A percentile compares a stretch with the other conserved stretches of the same genome.
Evolutionary conservation across 2,797 vertebrate species (phyloP).

Genomic region (Botia kubotai): DNA sequence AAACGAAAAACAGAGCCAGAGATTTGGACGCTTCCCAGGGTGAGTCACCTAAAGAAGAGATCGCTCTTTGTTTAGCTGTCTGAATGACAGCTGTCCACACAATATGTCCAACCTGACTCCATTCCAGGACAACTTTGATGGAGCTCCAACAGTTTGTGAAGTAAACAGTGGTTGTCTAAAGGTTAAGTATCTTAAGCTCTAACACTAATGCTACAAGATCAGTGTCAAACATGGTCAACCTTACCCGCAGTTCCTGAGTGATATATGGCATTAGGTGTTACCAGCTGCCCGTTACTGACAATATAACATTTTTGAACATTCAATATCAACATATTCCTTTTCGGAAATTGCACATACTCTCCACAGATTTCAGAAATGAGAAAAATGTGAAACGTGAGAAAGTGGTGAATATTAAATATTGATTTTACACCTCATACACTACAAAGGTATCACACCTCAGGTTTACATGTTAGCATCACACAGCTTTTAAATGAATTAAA

Average conservation of each 20-base stretch:
- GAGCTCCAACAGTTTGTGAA: not conserved
- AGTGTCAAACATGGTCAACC: not conserved
- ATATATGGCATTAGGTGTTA: too few relatives aligned
- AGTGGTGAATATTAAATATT: not conserved
- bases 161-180: not conserved
- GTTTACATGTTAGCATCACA: not conserved
- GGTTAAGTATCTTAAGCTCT: not conserved
- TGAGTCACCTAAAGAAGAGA: conserved; percentile 41
- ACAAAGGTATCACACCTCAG: not conserved
- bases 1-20: conserved; percentile 69
- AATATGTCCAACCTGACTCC: not conserved
- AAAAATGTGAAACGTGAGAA: not conserved
- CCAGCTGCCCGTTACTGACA: not conserved
- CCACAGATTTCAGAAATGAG: not conserved
- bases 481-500: not conserved
- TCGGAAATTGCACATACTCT: not conserved
- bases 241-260: not conserved
- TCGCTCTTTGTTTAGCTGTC: conserved; percentile 18
- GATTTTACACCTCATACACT: not conserved
- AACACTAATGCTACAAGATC: not conserved
- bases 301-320: not conserved
- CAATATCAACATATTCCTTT: not conserved
- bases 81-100: conserved; percentile 51
- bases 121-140: not conserved
- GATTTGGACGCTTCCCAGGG: conserved; percentile 48